Evolutionary conservation across 1,140 invertebrate genomes (phyloP).

Genomic region (Antheraea pernyi): DNA sequence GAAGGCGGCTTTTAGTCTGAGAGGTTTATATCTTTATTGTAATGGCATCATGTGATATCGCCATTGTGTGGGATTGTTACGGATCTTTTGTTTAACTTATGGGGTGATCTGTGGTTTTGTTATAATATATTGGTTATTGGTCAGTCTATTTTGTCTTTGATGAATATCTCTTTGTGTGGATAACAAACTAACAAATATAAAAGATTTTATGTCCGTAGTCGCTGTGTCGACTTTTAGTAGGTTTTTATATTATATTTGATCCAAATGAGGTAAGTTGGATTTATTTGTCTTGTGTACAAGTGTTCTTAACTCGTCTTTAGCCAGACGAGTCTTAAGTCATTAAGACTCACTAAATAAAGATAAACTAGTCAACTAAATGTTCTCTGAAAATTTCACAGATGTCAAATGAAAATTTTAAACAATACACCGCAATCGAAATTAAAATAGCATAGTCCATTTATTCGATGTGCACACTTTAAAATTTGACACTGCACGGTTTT

Average conservation of each 20-base stretch:
- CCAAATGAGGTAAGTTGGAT: no score
- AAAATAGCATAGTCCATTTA: not conserved
- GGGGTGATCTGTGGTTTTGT: constrained; percentile 21
- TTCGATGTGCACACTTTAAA: not conserved
- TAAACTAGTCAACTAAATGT: not conserved
- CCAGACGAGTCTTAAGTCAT: no score
- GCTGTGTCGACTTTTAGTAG: no score
- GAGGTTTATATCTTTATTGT: constrained; percentile 26
- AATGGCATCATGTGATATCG: constrained; percentile 31
- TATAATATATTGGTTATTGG: constrained; percentile 6
- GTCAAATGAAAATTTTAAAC: not conserved
- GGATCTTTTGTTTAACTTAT: constrained; percentile 13
- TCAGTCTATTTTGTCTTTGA: no score
- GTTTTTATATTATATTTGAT: no score
- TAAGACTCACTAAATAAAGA: not conserved
- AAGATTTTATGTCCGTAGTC: no score
- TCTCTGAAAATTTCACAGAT: not conserved
- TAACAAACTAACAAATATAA: no score
- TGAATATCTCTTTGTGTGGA: no score
- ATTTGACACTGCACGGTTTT: not conserved
- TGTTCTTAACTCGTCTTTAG: no score
- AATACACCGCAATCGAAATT: not conserved
- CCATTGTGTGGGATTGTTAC: constrained; percentile 22
- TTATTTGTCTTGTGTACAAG: no score
- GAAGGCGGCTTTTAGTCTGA: constrained; percentile 42